Evolutionary conservation across 37 sponge, comb jelly and placozoan species (phyloP).

Genomic region (Oscarella lobularis): DNA sequence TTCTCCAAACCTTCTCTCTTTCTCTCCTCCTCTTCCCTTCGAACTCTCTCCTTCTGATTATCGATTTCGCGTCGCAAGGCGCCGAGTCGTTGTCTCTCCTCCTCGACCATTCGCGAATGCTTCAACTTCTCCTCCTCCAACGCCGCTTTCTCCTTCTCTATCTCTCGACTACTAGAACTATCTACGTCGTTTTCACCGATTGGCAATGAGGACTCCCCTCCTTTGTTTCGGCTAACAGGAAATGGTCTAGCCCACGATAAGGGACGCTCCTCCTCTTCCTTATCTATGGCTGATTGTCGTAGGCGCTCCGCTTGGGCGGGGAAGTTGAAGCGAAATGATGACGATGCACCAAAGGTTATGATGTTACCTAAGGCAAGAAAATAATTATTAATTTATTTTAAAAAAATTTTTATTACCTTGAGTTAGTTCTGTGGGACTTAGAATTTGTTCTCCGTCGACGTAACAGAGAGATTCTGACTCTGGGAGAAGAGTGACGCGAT

Average conservation of each 20-base stretch:
- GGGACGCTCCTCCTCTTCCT: neutral
- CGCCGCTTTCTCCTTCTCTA: neutral
- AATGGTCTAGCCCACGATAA: too few species aligned
- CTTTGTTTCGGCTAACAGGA: neutral
- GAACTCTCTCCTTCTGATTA: too few species aligned
- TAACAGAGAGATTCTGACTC: neutral
- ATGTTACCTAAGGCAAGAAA: neutral
- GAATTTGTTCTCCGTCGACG: neutral
- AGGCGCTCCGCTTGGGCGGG: neutral
- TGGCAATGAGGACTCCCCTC: too few species aligned
- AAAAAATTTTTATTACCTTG: neutral
- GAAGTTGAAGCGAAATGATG: neutral
- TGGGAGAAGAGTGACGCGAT: neutral
- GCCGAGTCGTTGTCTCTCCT: neutral
- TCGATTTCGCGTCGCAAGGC: too few species aligned
- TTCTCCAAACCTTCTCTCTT: too few species aligned
- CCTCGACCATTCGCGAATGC: neutral
- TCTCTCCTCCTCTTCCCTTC: too few species aligned
- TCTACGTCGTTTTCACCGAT: too few species aligned
- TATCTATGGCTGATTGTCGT: neutral
- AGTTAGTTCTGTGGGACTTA: neutral
- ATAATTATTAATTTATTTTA: too few species aligned
- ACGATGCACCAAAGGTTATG: neutral
- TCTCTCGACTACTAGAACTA: neutral
- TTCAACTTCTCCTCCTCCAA: neutral